Evolutionary conservation across 2,888 invertebrate genomes (phyloP).

Genomic region (Seira musarum): DNA sequence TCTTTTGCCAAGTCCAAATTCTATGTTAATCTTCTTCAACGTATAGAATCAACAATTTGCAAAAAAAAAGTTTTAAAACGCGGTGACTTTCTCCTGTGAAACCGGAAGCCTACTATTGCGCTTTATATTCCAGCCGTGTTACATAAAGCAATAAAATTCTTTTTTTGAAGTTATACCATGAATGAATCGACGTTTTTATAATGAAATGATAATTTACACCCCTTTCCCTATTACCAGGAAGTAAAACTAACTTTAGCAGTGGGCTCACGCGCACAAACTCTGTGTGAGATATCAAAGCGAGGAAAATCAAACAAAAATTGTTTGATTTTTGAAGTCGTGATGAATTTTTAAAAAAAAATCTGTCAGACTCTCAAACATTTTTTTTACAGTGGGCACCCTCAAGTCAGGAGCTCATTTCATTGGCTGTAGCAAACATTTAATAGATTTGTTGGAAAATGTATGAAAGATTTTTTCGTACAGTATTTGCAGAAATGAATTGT

Average conservation of each 20-base stretch:
- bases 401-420: background rate
- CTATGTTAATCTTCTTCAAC: background rate
- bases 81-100: no score
- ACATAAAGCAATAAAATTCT: no score
- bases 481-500: background rate
- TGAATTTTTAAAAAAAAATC: background rate
- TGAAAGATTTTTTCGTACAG: background rate
- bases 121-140: background rate
- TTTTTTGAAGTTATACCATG: no score
- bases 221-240: background rate
- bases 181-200: no score
- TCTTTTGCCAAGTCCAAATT: no score
- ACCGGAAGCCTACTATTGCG: background rate
- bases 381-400: background rate
- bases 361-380: background rate
- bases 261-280: background rate
- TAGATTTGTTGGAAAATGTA: background rate
- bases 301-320: background rate
- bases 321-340: background rate
- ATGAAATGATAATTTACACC: background rate
- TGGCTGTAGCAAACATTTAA: background rate
- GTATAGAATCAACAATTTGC: no score
- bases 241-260: background rate
- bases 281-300: background rate
- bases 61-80: no score